Percentiles rank a stretch among this genome's conserved stretches.
Evolutionary conservation across 2,797 vertebrate genomes (phyloP).

Genomic region (Cyclura pinguis): DNA sequence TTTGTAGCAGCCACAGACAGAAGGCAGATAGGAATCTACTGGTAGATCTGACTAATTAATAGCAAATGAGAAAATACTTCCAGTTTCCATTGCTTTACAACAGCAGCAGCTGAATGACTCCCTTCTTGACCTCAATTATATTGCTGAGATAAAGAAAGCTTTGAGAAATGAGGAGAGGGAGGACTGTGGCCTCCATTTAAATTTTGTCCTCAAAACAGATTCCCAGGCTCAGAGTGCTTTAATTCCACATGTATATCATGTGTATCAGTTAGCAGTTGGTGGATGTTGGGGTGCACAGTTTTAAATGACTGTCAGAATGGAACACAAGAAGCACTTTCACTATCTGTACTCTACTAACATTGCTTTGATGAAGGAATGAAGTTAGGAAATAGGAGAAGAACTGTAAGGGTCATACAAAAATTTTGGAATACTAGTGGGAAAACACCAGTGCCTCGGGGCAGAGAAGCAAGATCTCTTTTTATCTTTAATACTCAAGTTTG

Average conservation of each 20-base stretch:
- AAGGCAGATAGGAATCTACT: not conserved
- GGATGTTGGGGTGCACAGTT: not conserved
- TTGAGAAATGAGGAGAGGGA: not conserved
- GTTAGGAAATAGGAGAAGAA: not conserved
- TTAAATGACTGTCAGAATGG: not conserved
- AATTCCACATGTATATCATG: not conserved
- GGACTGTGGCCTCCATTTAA: not conserved
- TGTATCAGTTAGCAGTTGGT: not conserved
- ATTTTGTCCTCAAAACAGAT: not conserved
- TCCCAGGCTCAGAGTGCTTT: not conserved
- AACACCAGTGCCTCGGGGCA: not conserved
- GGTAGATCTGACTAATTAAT: not conserved
- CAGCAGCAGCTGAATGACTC: not conserved
- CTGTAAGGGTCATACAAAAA: not conserved
- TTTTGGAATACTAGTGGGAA: not conserved
- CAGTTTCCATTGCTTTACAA: not conserved
- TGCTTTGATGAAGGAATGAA: not conserved
- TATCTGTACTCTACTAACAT: not conserved
- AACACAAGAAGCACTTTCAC: not conserved
- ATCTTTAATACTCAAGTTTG: not conserved
- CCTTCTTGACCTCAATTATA: not conserved
- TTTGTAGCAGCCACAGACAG: not conserved
- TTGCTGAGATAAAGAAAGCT: not conserved
- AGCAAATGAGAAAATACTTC: not conserved
- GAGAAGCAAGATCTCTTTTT: not conserved